Evolutionary conservation across 2,113 vertebrate genomes (phyloP).

Genomic region (Tapirus terrestris): DNA sequence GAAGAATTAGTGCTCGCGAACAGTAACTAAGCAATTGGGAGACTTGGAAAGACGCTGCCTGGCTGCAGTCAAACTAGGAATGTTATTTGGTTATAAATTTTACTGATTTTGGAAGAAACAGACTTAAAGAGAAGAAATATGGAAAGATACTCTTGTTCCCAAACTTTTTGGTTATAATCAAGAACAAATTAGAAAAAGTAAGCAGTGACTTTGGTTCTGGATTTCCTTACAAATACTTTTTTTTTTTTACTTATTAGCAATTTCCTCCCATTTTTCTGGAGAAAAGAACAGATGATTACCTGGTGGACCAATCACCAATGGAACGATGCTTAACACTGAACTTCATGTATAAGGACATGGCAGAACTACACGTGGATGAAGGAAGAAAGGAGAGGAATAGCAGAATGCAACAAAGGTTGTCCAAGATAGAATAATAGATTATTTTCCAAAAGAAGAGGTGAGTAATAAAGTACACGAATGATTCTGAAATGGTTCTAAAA

Average conservation of each 20-base stretch:
- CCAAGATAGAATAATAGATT: neutral
- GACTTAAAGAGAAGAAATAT: neutral
- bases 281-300: constrained; percentile 19
- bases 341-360: constrained; percentile 15
- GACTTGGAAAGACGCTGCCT: constrained; percentile 14
- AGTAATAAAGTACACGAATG: constrained; percentile 26
- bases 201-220: neutral
- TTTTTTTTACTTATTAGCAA: neutral
- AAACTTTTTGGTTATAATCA: neutral
- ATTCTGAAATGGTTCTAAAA: constrained; percentile 35
- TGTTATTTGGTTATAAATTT: constrained; percentile 36
- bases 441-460: constrained; percentile 53
- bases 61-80: constrained; percentile 58
- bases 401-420: constrained; percentile 2
- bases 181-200: constrained; percentile 19
- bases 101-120: constrained; percentile 41
- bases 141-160: neutral
- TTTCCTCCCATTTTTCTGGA: constrained; percentile 6
- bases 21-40: neutral
- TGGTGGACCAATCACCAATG: neutral
- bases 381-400: constrained; percentile 53
- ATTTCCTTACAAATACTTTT: neutral
- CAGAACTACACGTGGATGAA: constrained; percentile 15
- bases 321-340: neutral
- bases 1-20: neutral